These are phyloP conservation scores for Agonopterix alstromeriana DNA, from an alignment of 2,888 invertebrate species.

Conservation along the genomic window DNA sequence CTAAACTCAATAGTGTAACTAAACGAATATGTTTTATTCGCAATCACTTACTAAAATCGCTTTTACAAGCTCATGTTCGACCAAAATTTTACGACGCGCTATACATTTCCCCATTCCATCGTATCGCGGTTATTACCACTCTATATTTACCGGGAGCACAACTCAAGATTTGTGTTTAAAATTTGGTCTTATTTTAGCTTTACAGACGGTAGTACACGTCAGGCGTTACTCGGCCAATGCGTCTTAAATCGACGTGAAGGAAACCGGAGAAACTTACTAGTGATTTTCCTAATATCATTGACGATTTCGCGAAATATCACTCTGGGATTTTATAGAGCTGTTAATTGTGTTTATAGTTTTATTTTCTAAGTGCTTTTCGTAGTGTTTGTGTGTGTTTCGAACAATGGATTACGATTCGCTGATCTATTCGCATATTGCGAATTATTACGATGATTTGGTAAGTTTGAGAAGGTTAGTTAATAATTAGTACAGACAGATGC, in stretches of 20 bases:
- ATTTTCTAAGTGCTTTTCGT: conserved; percentile 5
- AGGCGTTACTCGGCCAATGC: conserved; percentile 66
- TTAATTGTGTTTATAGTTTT: conserved; percentile 12
- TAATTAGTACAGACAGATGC: too few relatives aligned
- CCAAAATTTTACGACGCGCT: conserved; percentile 4
- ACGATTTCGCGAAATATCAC: conserved; percentile 1
- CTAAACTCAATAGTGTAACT: too few relatives aligned
- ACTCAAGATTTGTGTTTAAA: conserved; percentile 76
- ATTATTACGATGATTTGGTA: conserved; percentile 80
- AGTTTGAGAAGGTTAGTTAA: conserved; percentile 21
- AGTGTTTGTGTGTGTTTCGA: conserved; percentile 22
- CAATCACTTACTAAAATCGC: too few relatives aligned
- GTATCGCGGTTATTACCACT: conserved; percentile 51
- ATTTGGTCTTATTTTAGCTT: conserved; percentile 78
- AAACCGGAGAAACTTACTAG: conserved; percentile 26
- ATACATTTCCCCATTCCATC: conserved; percentile 3
- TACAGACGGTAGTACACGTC: conserved; percentile 72
- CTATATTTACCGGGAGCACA: conserved; percentile 43
- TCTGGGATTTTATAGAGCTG: conserved; percentile 6
- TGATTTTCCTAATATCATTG: conserved; percentile 18
- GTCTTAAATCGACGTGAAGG: conserved; percentile 66
- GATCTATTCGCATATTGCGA: conserved; percentile 79
- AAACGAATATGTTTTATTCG: too few relatives aligned
- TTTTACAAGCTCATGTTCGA: too few relatives aligned
- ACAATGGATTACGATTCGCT: conserved; percentile 81